Percentiles rank a stretch among this genome's conserved stretches.
Evolutionary conservation across 1,140 invertebrate genomes (phyloP).

Genomic region (Lamellibrachia luymesi): DNA sequence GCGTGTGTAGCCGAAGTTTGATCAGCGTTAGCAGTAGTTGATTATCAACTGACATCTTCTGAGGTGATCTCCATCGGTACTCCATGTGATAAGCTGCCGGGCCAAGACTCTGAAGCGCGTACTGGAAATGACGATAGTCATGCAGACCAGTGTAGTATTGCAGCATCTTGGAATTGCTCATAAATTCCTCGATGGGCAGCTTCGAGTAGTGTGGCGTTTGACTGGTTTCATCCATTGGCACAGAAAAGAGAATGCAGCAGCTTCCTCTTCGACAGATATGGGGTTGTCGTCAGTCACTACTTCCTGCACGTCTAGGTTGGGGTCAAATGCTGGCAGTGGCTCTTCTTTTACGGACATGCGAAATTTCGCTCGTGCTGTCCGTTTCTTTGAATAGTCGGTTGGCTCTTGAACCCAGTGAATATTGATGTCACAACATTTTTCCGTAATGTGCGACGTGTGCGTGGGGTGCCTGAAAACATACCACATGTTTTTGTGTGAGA

Average conservation of each 20-base stretch:
- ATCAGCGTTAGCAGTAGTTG: neutral
- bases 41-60: neutral
- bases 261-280: neutral
- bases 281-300: neutral
- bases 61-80: neutral
- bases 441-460: neutral
- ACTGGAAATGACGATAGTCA: neutral
- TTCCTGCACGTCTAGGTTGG: neutral
- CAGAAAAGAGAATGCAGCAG: too few relatives aligned
- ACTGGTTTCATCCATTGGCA: neutral
- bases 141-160: neutral
- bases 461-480: neutral
- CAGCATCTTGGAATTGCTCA: neutral
- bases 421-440: neutral
- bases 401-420: neutral
- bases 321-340: neutral
- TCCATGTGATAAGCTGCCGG: neutral
- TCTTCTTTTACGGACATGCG: neutral
- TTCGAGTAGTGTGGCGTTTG: neutral
- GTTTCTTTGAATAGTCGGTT: neutral
- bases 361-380: neutral
- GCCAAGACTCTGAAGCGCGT: neutral
- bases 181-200: neutral
- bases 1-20: neutral
- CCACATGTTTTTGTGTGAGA: neutral